A percentile compares a stretch with the other conserved stretches of the same genome.
Evolutionary conservation across 2,113 vertebrate species (phyloP).

Genomic region (Orthochromis indermauri): DNA sequence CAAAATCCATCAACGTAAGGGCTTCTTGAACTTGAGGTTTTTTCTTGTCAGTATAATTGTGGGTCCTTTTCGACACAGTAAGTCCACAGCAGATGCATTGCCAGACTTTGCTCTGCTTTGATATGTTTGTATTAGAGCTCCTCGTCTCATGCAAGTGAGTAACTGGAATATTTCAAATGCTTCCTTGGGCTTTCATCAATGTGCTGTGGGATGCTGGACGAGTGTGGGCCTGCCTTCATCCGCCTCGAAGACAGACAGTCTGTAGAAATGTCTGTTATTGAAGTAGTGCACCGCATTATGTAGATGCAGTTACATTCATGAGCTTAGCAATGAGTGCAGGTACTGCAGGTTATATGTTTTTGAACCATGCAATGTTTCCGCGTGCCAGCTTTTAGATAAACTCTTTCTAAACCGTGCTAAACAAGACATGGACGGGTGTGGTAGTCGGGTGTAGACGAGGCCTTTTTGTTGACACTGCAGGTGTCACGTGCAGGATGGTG

Average conservation of each 20-base stretch:
- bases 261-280: conserved; percentile 10
- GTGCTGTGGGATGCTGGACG: conserved; percentile 32
- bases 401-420: not conserved
- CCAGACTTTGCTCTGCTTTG: not conserved
- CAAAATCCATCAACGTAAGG: conserved; percentile 25
- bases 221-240: conserved; percentile 55
- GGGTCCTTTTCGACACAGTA: not conserved
- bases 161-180: conserved; percentile 24
- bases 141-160: not conserved
- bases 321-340: not conserved
- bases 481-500: not conserved
- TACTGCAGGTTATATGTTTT: not conserved
- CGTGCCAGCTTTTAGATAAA: not conserved
- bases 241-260: not conserved
- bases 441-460: not conserved
- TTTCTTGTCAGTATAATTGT: conserved; percentile 2
- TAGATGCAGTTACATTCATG: not conserved
- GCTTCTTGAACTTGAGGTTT: conserved; percentile 13
- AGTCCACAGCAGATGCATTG: not conserved
- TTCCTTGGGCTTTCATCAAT: conserved; percentile 19
- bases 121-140: not conserved
- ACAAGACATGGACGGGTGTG: not conserved
- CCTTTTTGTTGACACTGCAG: conserved; percentile 25
- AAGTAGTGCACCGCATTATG: not conserved
- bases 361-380: not conserved